phyloP scores from a whole-genome alignment of 2,888 invertebrate genomes.

The Mechanitis messenoides region DNA sequence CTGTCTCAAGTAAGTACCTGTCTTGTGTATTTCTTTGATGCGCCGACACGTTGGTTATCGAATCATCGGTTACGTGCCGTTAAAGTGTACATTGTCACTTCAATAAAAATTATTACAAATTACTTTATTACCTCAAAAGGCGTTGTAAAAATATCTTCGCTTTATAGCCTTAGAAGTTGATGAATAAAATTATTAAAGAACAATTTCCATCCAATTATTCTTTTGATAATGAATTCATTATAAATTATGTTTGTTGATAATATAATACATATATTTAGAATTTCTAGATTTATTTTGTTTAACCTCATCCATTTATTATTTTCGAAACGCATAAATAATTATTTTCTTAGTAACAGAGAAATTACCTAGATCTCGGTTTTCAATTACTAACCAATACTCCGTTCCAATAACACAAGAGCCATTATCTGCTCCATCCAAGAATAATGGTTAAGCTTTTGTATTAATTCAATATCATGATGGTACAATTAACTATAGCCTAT shows the following conservation, averaged over 20 bases:
- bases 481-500: conserved; percentile 13
- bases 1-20: conserved; percentile 13
- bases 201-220: too few species aligned
- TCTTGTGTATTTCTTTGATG: background rate
- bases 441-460: conserved; percentile 21
- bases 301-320: too few species aligned
- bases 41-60: conserved; percentile 17
- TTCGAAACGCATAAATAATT: background rate
- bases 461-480: conserved; percentile 23
- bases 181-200: background rate
- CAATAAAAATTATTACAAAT: conserved; percentile 13
- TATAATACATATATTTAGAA: too few species aligned
- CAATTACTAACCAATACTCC: conserved; percentile 18
- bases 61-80: conserved; percentile 19
- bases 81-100: conserved; percentile 20
- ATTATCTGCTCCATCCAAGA: conserved; percentile 22
- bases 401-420: conserved; percentile 20
- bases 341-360: conserved; percentile 10
- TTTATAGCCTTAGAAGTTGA: background rate
- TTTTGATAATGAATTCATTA: too few species aligned
- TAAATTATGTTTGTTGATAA: too few species aligned
- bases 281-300: too few species aligned
- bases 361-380: conserved; percentile 21
- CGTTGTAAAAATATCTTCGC: background rate
- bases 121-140: background rate